phyloP scores from a whole-genome alignment of 2,113 vertebrate species.

The Oncorhynchus masou region DNA sequence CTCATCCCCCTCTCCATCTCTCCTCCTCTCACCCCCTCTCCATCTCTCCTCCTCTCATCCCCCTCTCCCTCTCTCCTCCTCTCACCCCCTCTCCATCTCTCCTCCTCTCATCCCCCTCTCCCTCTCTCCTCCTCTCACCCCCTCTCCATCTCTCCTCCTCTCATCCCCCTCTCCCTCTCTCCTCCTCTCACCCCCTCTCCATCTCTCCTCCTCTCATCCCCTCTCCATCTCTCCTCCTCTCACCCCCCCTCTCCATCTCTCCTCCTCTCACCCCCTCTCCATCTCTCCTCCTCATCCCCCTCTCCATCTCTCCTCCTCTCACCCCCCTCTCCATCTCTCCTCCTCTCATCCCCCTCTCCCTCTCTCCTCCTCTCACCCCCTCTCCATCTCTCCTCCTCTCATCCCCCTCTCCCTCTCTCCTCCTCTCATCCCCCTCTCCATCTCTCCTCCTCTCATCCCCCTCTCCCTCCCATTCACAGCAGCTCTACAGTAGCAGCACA shows the following conservation, averaged over 20 bases:
- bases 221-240: neutral
- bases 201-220: neutral
- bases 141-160: neutral
- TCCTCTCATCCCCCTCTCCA: neutral
- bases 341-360: too few relatives aligned
- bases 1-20: too few relatives aligned
- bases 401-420: too few relatives aligned
- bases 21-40: neutral
- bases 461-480: slow-evolving; percentile 33
- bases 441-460: slow-evolving; percentile 57
- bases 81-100: too few relatives aligned
- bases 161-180: too few relatives aligned
- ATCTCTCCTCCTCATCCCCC: neutral
- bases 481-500: slow-evolving; percentile 35
- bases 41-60: neutral
- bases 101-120: neutral
- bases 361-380: too few relatives aligned
- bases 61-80: neutral
- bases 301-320: too few relatives aligned
- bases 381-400: neutral
- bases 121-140: neutral
- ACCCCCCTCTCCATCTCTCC: too few relatives aligned
- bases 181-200: neutral
- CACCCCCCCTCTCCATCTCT: too few relatives aligned
- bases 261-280: neutral